Evolutionary conservation across 2,888 invertebrate species (phyloP).

Genomic region (Dysmachus trigonus): DNA sequence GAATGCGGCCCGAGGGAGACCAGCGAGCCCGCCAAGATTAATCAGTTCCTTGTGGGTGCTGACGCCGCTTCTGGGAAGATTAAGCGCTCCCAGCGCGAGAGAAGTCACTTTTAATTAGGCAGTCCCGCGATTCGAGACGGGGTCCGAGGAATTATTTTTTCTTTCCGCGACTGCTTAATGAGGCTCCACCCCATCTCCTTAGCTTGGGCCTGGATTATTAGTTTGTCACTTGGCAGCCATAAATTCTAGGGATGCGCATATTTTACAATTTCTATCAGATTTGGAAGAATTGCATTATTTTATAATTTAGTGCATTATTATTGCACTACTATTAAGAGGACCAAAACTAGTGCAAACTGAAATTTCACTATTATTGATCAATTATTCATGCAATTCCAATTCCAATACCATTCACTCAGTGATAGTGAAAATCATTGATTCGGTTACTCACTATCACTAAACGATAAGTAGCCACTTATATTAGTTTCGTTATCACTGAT

Average conservation of each 20-base stretch:
- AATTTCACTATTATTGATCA: too few relatives aligned
- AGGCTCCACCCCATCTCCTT: not conserved
- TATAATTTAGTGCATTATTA: too few relatives aligned
- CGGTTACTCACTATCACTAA: too few relatives aligned
- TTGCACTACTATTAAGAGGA: too few relatives aligned
- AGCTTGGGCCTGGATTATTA: not conserved
- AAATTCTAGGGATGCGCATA: not conserved
- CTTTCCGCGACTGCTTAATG: not conserved
- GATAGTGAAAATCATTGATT: too few relatives aligned
- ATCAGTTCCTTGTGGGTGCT: not conserved
- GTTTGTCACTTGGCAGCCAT: not conserved
- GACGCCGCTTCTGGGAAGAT: not conserved
- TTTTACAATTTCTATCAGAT: too few relatives aligned
- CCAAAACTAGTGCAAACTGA: too few relatives aligned
- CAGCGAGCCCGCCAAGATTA: not conserved
- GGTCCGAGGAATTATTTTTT: not conserved
- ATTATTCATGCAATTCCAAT: too few relatives aligned
- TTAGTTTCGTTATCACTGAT: too few relatives aligned
- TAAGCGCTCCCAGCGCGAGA: not conserved
- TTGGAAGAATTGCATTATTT: too few relatives aligned
- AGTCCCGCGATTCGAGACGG: not conserved
- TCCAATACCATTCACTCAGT: too few relatives aligned
- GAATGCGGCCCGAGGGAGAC: not conserved
- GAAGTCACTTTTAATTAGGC: not conserved
- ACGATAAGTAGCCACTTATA: too few relatives aligned